These are phyloP conservation scores for Macrobrachium nipponense DNA, from an alignment of 1,140 invertebrate genomes.

Conservation along the genomic window DNA sequence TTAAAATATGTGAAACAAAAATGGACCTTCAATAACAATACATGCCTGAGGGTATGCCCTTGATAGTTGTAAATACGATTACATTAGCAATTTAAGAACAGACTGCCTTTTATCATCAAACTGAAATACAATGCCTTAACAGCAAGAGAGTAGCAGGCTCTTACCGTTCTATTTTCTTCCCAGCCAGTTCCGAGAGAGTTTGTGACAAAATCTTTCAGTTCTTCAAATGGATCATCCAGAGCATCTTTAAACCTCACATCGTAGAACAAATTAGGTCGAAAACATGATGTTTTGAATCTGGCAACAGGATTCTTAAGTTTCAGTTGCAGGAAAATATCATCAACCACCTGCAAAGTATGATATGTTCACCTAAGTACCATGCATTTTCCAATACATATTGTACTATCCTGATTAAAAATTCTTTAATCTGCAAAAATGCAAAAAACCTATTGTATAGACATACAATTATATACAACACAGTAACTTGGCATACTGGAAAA, in stretches of 20 bases:
- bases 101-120: too few relatives aligned
- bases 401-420: too few relatives aligned
- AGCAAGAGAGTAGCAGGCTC: neutral
- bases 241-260: constrained; percentile 84
- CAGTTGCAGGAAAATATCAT: constrained; percentile 74
- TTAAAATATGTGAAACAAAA: too few relatives aligned
- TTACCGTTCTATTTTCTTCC: constrained; percentile 65
- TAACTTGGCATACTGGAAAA: too few relatives aligned
- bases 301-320: constrained; percentile 72
- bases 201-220: constrained; percentile 79
- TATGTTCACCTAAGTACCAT: neutral
- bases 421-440: too few relatives aligned
- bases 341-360: constrained; percentile 69
- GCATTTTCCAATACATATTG: too few relatives aligned
- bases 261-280: constrained; percentile 78
- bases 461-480: too few relatives aligned
- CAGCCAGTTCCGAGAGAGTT: constrained; percentile 67
- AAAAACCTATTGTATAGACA: too few relatives aligned
- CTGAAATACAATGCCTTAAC: constrained; percentile 15
- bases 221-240: constrained; percentile 80
- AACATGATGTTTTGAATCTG: constrained; percentile 76
- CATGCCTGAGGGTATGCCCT: too few relatives aligned
- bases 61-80: too few relatives aligned
- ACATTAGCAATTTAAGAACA: too few relatives aligned
- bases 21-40: too few relatives aligned